Base-by-base conservation (phyloP, 2,797 vertebrate species). In the Triplophysa yarkandensis region DNA sequence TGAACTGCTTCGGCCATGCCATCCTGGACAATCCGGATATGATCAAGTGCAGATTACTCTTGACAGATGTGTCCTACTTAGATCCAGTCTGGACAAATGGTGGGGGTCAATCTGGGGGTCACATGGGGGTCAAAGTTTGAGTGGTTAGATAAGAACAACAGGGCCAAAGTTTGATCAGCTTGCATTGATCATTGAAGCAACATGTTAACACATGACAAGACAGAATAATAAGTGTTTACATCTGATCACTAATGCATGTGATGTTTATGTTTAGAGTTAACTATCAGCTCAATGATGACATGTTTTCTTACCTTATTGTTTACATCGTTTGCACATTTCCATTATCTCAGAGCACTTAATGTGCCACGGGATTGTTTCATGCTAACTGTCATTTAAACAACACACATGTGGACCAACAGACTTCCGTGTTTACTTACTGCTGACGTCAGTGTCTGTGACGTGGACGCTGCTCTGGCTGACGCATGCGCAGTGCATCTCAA, bases 1-100 rank as follows among this genome's bases (percentile, higher is more conserved):
- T 36, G 78, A 92, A 87, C 75, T 91, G 88, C 48, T 87, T 79
- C 0, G 86, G 90, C 13, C 61, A 86, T 61, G 87, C 88, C 92
- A 93, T 93, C 1, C 4, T 62, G 30, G 19, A 61, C 52, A 34
- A 30, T 27, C 60, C 52, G 28, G 54, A 60, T 19, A 62, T 34
- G 4, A 60, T 0, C 21, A 61, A 30, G 11, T 39, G 17, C 2
- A 4, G 11, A 10, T 34, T n/a, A 10, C 54, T 61, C 10, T 3
- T 10, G 32, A 4, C 13, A 21, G 30, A 6, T 36, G 5, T 11
- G 30, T 17, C 28, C 34, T 13, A 43, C 55, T 19, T 4, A 65
- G 30, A 43, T 48, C 4, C 19, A 11, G 25, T 23, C 2, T 55
- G 5, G 28, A 55, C 27, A 14, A 9, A 39, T n/a, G n/a, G n/a